phyloP scores from a whole-genome alignment of 2,797 vertebrate species.

The Hafferia zeledoni region DNA sequence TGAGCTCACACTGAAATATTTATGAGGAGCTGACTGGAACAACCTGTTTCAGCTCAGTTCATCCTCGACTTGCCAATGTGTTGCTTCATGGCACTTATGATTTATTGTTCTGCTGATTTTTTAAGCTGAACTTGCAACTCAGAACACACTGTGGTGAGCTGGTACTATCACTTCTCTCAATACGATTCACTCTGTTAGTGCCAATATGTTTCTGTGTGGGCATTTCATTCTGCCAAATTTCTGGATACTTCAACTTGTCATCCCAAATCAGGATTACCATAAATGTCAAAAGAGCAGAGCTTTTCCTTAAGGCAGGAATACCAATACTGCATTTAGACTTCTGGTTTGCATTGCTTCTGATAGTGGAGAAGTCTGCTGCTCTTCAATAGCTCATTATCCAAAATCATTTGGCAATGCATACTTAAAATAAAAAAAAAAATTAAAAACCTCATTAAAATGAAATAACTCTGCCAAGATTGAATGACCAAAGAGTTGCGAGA shows the following conservation, averaged over 20 bases:
- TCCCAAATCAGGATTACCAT: neutral
- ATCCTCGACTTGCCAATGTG: neutral
- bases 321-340: neutral
- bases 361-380: neutral
- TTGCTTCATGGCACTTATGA: neutral
- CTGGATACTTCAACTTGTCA: neutral
- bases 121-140: neutral
- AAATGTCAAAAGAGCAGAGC: neutral
- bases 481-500: neutral
- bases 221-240: neutral
- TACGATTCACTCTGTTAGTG: neutral
- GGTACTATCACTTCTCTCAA: neutral
- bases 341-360: conserved; percentile 7
- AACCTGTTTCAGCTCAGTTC: neutral
- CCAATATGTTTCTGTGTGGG: rapidly evolving
- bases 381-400: conserved; percentile 50
- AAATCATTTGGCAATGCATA: neutral
- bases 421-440: neutral
- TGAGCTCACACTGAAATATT: neutral
- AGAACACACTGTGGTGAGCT: rapidly evolving
- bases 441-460: neutral
- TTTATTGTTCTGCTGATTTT: neutral
- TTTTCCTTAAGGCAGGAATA: neutral
- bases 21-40: neutral
- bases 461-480: neutral